Conservation (phyloP, 2,888 invertebrate genomes). For the Sicus ferrugineus region DNA sequence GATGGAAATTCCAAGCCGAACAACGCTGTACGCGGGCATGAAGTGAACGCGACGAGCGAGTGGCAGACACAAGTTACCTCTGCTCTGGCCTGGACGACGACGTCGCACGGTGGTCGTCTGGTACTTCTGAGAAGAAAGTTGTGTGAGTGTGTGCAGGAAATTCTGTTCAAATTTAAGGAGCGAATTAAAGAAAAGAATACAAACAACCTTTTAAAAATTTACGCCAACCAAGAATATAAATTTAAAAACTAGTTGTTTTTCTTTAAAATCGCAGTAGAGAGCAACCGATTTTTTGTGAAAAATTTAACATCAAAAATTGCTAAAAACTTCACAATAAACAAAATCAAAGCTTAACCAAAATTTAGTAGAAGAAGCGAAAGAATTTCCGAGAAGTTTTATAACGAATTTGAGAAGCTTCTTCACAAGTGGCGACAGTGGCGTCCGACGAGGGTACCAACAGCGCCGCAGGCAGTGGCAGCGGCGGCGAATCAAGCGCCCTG, state of each 20-base stretch:
- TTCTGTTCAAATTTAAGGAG: constrained; percentile 15
- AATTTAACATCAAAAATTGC: no score
- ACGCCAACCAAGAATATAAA: neutral
- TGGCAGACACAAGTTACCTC: constrained; percentile 66
- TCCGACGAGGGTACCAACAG: constrained; percentile 62
- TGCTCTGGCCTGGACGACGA: constrained; percentile 66
- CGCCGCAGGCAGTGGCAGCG: constrained; percentile 48
- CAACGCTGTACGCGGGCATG: constrained; percentile 51
- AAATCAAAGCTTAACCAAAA: no score
- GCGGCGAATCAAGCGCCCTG: constrained; percentile 68
- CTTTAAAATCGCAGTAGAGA: no score
- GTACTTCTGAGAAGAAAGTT: constrained; percentile 41
- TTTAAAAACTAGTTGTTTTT: neutral
- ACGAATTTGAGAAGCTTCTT: no score
- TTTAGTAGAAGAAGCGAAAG: no score
- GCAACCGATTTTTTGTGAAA: no score
- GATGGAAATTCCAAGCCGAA: constrained; percentile 53
- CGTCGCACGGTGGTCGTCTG: constrained; percentile 62
- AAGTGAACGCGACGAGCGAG: constrained; percentile 41
- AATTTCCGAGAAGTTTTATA: no score
- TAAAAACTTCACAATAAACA: no score
- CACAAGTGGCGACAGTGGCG: constrained; percentile 64
- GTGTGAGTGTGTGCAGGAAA: constrained; percentile 32
- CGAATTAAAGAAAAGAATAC: neutral
- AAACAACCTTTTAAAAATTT: no score